A percentile compares a stretch with the other conserved stretches of the same genome.
Evolutionary conservation across 2,113 vertebrate species (phyloP).

Genomic region (Phoxinus phoxinus): DNA sequence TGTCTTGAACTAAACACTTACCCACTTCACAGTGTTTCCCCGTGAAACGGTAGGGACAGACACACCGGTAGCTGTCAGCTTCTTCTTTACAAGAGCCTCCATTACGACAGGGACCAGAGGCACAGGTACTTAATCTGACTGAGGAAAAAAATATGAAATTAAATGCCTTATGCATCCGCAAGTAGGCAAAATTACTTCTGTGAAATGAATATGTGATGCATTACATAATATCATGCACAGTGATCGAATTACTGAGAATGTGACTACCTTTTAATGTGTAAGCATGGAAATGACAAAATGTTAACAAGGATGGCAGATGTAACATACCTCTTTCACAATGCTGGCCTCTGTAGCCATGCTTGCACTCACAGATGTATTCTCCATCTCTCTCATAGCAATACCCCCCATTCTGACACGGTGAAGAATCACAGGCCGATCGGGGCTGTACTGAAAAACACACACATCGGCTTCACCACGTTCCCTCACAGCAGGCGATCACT

Average conservation of each 20-base stretch:
- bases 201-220: neutral
- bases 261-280: neutral
- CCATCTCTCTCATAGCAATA: conserved; percentile 87
- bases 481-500: conserved; percentile 49
- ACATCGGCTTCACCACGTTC: conserved; percentile 56
- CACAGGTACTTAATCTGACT: conserved; percentile 92
- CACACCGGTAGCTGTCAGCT: conserved; percentile 84
- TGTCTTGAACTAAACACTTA: conserved; percentile 65
- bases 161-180: conserved; percentile 46
- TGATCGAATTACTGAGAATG: neutral
- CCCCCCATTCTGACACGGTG: conserved; percentile 93
- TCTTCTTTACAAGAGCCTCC: conserved; percentile 92
- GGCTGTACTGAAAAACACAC: conserved; percentile 86
- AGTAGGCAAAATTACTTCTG: neutral
- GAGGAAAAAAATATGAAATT: conserved; percentile 64
- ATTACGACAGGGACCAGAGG: conserved; percentile 87
- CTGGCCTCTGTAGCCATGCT: conserved; percentile 85
- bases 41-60: conserved; percentile 93
- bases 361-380: conserved; percentile 89
- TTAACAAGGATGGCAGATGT: conserved; percentile 31
- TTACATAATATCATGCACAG: neutral
- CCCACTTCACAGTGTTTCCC: conserved; percentile 97
- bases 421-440: conserved; percentile 91
- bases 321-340: conserved; percentile 92
- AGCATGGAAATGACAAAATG: neutral